Percentiles rank a stretch among this genome's conserved stretches.
phyloP scores from a whole-genome alignment of 2,113 vertebrate species.

The Urocynchramus pylzowi region DNA sequence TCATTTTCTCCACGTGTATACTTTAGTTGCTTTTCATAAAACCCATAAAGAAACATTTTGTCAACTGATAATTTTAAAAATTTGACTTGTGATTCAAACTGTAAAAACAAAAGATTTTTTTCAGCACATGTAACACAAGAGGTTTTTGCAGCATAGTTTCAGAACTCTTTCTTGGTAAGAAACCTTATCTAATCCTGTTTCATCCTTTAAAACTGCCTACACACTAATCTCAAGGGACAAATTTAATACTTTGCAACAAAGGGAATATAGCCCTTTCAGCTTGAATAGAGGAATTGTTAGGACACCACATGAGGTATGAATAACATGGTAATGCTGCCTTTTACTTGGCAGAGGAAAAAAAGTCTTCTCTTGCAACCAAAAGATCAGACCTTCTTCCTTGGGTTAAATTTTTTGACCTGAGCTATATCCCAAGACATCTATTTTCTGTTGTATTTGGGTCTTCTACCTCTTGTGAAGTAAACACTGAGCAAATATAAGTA shows the following conservation, averaged over 20 bases:
- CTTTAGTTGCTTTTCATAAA: slow-evolving; percentile 38
- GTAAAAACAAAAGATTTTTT: slow-evolving; percentile 72
- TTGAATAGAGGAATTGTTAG: slow-evolving; percentile 80
- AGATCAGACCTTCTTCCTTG: slow-evolving; percentile 70
- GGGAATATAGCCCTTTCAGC: slow-evolving; percentile 82
- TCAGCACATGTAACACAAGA: slow-evolving; percentile 58
- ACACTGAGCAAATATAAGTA: slow-evolving; percentile 81
- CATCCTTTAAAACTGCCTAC: slow-evolving; percentile 80
- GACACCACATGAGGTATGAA: slow-evolving; percentile 79
- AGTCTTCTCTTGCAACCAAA: slow-evolving; percentile 72
- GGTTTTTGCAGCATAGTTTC: slow-evolving; percentile 67
- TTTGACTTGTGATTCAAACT: slow-evolving; percentile 59
- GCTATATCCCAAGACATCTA: slow-evolving; percentile 77
- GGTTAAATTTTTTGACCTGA: slow-evolving; percentile 86
- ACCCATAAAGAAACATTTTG: slow-evolving; percentile 60
- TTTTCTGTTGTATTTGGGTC: slow-evolving; percentile 77
- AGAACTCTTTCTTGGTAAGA: slow-evolving; percentile 71
- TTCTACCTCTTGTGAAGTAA: slow-evolving; percentile 80
- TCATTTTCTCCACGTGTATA: slow-evolving; percentile 9
- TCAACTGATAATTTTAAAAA: slow-evolving; percentile 66
- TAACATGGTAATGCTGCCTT: slow-evolving; percentile 79
- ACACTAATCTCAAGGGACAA: slow-evolving; percentile 80
- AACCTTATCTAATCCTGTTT: slow-evolving; percentile 83
- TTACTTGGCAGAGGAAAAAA: slow-evolving; percentile 73
- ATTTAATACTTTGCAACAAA: slow-evolving; percentile 88